These are phyloP conservation scores for Sebastes cheni DNA, from an alignment of 2,797 vertebrate species.

Conservation along the genomic window DNA sequence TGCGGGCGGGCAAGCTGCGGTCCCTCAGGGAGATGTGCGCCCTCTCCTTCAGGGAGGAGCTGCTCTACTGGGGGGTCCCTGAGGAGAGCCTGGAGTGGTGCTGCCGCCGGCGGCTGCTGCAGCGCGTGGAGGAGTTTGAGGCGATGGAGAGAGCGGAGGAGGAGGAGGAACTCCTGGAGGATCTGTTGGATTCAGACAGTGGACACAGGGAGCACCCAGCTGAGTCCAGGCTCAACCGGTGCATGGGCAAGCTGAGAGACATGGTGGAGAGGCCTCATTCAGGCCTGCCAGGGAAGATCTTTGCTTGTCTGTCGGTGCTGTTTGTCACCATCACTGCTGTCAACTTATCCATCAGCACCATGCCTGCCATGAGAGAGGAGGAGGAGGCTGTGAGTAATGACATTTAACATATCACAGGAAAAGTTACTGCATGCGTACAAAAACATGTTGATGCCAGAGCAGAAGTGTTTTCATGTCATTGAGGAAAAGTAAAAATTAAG, in stretches of 20 bases:
- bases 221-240: constrained; percentile 83
- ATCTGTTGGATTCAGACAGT: constrained; percentile 83
- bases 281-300: constrained; percentile 97
- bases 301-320: constrained; percentile 95
- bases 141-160: constrained; percentile 90
- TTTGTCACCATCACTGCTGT: constrained; percentile 97
- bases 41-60: constrained; percentile 95
- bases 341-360: constrained; percentile 98
- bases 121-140: constrained; percentile 93
- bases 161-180: constrained; percentile 77
- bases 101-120: constrained; percentile 92
- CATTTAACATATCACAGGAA: background rate
- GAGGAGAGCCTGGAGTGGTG: constrained; percentile 96
- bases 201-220: constrained; percentile 36
- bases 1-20: constrained; percentile 93
- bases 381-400: constrained; percentile 91
- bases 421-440: background rate
- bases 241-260: constrained; percentile 92
- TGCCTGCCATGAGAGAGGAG: constrained; percentile 95
- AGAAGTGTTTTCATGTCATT: background rate
- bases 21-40: constrained; percentile 94
- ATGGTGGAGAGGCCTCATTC: constrained; percentile 99
- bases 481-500: background rate
- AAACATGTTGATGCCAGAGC: background rate
- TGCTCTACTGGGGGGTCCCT: constrained; percentile 98